Conservation (phyloP, 2,797 vertebrate species). For the Loris lydekkerianus region DNA sequence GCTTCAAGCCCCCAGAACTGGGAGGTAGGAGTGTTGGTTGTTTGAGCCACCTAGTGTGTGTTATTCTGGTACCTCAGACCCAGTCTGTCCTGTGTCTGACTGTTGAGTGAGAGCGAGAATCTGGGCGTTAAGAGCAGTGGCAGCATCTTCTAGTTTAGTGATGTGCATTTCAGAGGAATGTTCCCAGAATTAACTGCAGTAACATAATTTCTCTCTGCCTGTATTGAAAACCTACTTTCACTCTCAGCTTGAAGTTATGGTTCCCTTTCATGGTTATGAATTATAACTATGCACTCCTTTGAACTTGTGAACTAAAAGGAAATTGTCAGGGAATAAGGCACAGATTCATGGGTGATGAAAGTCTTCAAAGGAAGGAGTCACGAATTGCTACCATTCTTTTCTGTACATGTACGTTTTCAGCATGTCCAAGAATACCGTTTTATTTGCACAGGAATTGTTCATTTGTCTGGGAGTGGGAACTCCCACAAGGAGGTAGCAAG, state of each 20-base stretch:
- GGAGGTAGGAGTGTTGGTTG: not conserved
- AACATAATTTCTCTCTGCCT: not conserved
- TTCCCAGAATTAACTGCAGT: not conserved
- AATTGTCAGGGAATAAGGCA: not conserved
- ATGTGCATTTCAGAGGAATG: not conserved
- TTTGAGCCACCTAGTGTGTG: not conserved
- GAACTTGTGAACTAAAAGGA: not conserved
- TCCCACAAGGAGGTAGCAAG: not conserved
- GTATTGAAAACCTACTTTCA: not conserved
- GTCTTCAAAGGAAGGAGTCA: slow-evolving; percentile 5
- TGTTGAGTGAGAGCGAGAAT: not conserved
- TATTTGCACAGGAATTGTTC: not conserved
- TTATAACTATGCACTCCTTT: not conserved
- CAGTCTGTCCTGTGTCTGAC: not conserved
- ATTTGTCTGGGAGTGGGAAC: not conserved
- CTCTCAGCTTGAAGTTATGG: not conserved
- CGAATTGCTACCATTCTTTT: not conserved
- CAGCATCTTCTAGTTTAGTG: not conserved
- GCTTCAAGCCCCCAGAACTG: not conserved
- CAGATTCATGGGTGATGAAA: not conserved
- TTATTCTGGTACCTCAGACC: not conserved
- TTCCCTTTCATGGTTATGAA: slow-evolving; percentile 1
- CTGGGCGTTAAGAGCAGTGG: not conserved
- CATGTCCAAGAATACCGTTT: not conserved
- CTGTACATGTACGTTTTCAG: slow-evolving; percentile 2